phyloP scores from a whole-genome alignment of 2,888 invertebrate species.

The Ethmia dodecea region DNA sequence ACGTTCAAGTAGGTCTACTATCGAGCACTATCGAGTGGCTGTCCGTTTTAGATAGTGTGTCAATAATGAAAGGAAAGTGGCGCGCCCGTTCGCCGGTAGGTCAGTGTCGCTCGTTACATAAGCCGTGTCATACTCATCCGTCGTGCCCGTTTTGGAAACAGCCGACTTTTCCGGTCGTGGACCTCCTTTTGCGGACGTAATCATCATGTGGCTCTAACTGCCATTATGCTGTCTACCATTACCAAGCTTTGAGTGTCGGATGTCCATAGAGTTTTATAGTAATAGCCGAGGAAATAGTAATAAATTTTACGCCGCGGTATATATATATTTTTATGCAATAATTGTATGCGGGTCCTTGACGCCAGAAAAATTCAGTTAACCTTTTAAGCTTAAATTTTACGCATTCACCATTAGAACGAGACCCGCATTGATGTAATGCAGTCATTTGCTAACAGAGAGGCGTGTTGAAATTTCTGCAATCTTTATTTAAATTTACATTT shows the following conservation, averaged over 20 bases:
- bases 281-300: no score
- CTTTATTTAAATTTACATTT: no score
- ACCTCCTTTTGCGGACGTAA: conserved; percentile 19
- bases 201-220: no score
- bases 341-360: neutral
- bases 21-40: no score
- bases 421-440: conserved; percentile 1
- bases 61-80: conserved; percentile 75
- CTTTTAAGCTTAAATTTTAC: neutral
- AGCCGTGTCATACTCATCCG: conserved; percentile 57
- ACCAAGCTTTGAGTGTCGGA: no score
- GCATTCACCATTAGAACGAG: neutral
- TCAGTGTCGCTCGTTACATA: conserved; percentile 73
- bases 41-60: conserved; percentile 41
- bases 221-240: no score
- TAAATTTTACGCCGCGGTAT: no score
- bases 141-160: conserved; percentile 51
- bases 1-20: neutral
- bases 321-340: no score
- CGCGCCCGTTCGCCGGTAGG: conserved; percentile 59
- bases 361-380: neutral
- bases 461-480: no score
- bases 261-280: no score
- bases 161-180: conserved; percentile 19
- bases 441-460: neutral